Conservation (phyloP, 2,797 vertebrate species). For the Intellagama lesueurii region DNA sequence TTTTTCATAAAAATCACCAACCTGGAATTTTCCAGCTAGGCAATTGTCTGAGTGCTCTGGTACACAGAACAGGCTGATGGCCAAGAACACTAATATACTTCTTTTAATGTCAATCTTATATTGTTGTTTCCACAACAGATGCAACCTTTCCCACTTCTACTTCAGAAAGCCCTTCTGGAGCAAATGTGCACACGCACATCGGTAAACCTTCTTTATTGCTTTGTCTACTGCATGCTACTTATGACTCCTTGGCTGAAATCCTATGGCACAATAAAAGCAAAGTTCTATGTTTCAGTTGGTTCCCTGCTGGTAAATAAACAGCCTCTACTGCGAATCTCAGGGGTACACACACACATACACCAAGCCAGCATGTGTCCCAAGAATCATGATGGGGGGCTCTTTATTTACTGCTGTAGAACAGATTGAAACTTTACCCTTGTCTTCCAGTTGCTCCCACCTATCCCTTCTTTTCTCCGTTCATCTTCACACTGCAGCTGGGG, state of each 20-base stretch:
- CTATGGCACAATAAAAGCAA: too few relatives aligned
- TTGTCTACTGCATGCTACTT: background rate
- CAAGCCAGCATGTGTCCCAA: too few relatives aligned
- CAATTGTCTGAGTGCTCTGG: fast-evolving
- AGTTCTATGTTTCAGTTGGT: too few relatives aligned
- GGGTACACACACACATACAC: too few relatives aligned
- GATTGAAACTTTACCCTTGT: too few relatives aligned
- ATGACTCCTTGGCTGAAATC: background rate
- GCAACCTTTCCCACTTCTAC: background rate
- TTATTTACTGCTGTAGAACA: too few relatives aligned
- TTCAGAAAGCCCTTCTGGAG: background rate
- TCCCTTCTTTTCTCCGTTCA: background rate
- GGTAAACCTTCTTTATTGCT: background rate
- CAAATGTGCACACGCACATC: background rate
- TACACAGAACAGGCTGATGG: background rate
- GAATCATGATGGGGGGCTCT: too few relatives aligned
- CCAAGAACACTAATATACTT: background rate
- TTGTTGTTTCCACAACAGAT: background rate
- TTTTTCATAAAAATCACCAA: slow-evolving; percentile 14
- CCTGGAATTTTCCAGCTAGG: background rate
- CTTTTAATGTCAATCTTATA: background rate
- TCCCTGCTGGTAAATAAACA: too few relatives aligned
- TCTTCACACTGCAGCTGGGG: background rate
- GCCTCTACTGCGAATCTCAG: too few relatives aligned
- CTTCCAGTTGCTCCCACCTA: background rate